Percentiles rank a stretch among this genome's conserved stretches.
Evolutionary conservation across 2,113 vertebrate genomes (phyloP).

Genomic region (Falco punctatus): DNA sequence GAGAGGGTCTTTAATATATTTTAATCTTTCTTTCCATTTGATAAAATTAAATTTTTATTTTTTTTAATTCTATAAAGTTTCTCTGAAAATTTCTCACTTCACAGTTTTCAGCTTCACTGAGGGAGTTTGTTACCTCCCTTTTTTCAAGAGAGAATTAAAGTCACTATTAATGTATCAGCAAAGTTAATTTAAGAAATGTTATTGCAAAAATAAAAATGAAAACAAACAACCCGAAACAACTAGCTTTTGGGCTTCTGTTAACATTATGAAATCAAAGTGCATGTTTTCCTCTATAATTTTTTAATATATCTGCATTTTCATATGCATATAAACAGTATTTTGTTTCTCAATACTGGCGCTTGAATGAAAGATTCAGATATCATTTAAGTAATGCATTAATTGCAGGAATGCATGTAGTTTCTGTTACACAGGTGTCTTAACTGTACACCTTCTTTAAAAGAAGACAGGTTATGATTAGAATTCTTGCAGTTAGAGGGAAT

Average conservation of each 20-base stretch:
- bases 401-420: neutral
- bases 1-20: neutral
- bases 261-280: neutral
- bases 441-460: neutral
- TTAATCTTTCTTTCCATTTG: neutral
- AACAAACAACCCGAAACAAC: neutral
- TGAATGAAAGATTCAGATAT: neutral
- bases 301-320: neutral
- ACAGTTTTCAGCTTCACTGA: neutral
- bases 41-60: neutral
- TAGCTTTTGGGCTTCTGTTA: neutral
- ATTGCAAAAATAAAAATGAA: neutral
- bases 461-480: neutral
- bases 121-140: neutral
- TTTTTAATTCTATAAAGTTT: neutral
- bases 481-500: neutral
- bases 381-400: neutral
- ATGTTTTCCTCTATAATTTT: neutral
- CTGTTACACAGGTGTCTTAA: neutral
- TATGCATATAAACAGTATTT: neutral
- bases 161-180: neutral
- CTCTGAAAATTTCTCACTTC: neutral
- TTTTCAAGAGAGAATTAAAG: neutral
- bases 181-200: neutral
- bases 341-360: neutral